Evolutionary conservation across 2,113 vertebrate species (phyloP), one percentile per base, ranked within the genome.

Genomic region (Tor tambroides): DNA sequence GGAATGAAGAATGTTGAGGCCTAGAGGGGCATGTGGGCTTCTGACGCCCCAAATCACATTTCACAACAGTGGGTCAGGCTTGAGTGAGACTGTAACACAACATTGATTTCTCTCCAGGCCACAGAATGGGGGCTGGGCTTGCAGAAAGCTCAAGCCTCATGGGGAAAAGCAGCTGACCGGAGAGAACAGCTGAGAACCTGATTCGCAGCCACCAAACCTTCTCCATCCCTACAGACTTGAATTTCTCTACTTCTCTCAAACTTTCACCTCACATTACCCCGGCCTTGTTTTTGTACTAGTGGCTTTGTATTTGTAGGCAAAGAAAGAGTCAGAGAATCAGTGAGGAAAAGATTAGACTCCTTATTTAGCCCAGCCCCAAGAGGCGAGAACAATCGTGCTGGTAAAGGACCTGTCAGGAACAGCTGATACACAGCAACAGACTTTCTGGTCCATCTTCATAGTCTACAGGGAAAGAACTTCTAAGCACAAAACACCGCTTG

Each of bases 291-390:
- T 76, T 76, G 3, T 49, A 49, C n/a, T 76, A 77, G 41, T 30
- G n/a, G 26, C n/a, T 38, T 41, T 63, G 80, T 19, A 65, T 76
- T 23, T 14, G 74, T 59, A 88, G 49, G 49, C 49, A 54, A 43
- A 75, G 43, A 74, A 56, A 71, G 14, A 23, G 23, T 86, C 61
- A 63, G 21, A 75, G 26, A 59, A 72, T 30, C 7, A 69, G 30
- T 19, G 67, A 41, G 11, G 49, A 30, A 26, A 43, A 79, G 74
- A 49, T 19, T n/a, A 6, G 49, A 77, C 61, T 90, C 85, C 81
- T 88, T 90, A 88, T 90, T 90, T 90, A 87, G 87, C 72, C 78
- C 28, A 78, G 77, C 82, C 84, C 72, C 85, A 77, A 49, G 80
- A 86, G 65, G 49, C 19, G 75, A 85, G 35, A 43, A 51, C 28